These are phyloP conservation scores for Hylyphantes graminicola DNA, from an alignment of 1,140 invertebrate genomes.

Conservation along the genomic window DNA sequence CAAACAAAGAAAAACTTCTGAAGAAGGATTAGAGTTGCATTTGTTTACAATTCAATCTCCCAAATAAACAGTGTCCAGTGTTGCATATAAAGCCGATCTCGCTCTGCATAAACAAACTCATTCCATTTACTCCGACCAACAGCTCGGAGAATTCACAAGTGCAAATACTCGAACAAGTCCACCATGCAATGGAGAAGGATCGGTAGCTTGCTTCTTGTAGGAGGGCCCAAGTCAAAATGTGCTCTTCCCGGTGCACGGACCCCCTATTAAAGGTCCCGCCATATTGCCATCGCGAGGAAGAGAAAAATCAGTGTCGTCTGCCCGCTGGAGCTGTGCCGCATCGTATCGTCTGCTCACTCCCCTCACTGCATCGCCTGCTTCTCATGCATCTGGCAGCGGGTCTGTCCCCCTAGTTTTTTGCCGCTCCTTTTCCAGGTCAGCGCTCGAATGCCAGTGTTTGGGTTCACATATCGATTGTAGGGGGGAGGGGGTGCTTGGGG, in stretches of 20 bases:
- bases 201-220: not conserved
- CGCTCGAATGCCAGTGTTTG: slow-evolving; percentile 44
- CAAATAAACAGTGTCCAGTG: too few relatives aligned
- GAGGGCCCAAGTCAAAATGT: slow-evolving; percentile 18
- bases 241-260: not conserved
- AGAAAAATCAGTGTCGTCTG: not conserved
- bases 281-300: slow-evolving; percentile 30
- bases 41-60: too few relatives aligned
- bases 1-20: too few relatives aligned
- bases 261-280: slow-evolving; percentile 24
- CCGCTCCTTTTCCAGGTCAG: slow-evolving; percentile 48
- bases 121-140: too few relatives aligned
- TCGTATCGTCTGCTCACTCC: not conserved
- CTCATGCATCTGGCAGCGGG: not conserved
- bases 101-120: too few relatives aligned
- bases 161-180: too few relatives aligned
- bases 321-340: not conserved
- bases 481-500: not conserved
- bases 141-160: too few relatives aligned
- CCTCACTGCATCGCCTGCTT: slow-evolving; percentile 19
- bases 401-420: slow-evolving; percentile 15
- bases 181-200: too few relatives aligned
- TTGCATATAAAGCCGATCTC: too few relatives aligned
- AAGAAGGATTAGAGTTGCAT: too few relatives aligned
- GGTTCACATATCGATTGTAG: slow-evolving; percentile 48